Evolutionary conservation across 2,113 vertebrate genomes (phyloP).

Genomic region (Romanogobio albipinnatus): DNA sequence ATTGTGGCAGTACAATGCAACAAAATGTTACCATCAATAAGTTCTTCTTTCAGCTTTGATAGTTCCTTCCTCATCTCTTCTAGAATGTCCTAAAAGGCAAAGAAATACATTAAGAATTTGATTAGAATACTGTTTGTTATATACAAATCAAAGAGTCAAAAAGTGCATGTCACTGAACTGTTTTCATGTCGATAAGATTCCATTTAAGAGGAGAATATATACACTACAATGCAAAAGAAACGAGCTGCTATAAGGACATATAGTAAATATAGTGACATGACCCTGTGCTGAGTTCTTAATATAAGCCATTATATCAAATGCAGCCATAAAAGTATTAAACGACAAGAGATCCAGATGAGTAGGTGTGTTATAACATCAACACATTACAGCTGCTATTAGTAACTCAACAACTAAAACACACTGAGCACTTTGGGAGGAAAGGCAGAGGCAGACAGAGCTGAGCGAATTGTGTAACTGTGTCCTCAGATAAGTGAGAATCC

Average conservation of each 20-base stretch:
- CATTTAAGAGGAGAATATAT: neutral
- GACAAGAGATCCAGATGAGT: neutral
- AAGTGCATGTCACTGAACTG: neutral
- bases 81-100: conserved; percentile 89
- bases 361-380: neutral
- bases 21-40: conserved; percentile 91
- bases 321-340: neutral
- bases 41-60: conserved; percentile 97
- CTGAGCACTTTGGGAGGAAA: too few species aligned
- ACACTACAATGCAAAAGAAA: neutral
- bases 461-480: conserved; percentile 31
- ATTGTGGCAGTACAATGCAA: neutral
- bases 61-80: conserved; percentile 99
- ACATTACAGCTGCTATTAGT: conserved; percentile 1
- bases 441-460: neutral
- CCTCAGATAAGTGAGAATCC: conserved; percentile 57
- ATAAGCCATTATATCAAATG: conserved; percentile 1
- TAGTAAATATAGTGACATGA: neutral
- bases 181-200: neutral
- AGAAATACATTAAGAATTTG: neutral
- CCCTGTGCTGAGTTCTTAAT: neutral
- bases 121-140: neutral
- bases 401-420: neutral
- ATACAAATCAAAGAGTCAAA: neutral
- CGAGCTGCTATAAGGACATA: too few species aligned